Base-by-base conservation (phyloP, 2,888 invertebrate species). In the Xylota sylvarum region DNA sequence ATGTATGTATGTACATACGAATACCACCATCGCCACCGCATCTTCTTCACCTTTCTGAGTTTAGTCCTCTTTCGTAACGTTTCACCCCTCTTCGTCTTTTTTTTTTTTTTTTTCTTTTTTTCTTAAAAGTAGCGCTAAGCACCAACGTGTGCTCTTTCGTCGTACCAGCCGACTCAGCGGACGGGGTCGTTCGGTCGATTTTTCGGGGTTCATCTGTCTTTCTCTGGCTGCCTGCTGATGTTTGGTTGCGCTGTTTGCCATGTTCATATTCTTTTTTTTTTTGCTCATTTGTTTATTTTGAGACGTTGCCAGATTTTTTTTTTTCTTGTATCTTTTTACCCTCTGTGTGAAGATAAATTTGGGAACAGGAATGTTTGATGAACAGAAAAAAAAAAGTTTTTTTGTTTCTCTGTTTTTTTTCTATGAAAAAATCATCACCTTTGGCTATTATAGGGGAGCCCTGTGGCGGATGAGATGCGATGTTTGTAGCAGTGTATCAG, bases 161-260 rank as follows among this genome's bases (percentile, higher is more conserved):
- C 56, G 82, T 86, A 82, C 82, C 86, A 86, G 82, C 46, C 86
- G 67, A 82, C 48, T 78, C 77, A 86, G 56, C 72, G 82, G 73
- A 82, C 82, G 86, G 86, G 85, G 86, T 86, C 82, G 86, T 85
- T 85, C 74, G 85, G 85, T 86, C 77, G 77, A 86, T 86, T 82
- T 81, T 86, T 86, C 58, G 81, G 86, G 82, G 76, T 85, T 86
- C 55, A 55, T 60, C 77, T 73, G 67, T 82, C 82, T 73, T 78
- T 50, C 70, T 82, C 86, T 82, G 52, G 23, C 79, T 55, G 69
- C 74, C 6, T 64, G 52, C 19, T 81, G 50, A 81, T 81, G 76
- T 81, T 85, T 70, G 50, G 70, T 76, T 77, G 85, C 52, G 76
- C 60, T 80, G 65, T 84, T 80, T 76, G 64, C 76, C 70, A 76